Evolutionary conservation across 2,888 invertebrate genomes (phyloP).

Genomic region (Rhimphoctona megacephalus): DNA sequence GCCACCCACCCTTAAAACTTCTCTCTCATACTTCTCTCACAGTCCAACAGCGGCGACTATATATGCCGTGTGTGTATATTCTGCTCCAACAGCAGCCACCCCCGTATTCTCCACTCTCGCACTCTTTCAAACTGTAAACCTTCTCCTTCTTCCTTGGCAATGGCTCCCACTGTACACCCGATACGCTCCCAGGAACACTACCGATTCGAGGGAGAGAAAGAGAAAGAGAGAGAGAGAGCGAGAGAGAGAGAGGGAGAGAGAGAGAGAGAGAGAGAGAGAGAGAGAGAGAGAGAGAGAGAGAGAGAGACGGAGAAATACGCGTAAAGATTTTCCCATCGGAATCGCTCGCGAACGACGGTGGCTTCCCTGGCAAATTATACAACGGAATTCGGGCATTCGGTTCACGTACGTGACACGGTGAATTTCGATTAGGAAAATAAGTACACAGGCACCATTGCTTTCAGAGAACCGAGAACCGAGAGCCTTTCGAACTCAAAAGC

Average conservation of each 20-base stretch:
- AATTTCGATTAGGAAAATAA: conserved; percentile 71
- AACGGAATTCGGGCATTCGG: conserved; percentile 69
- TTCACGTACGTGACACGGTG: conserved; percentile 70
- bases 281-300: too few species aligned
- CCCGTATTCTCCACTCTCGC: conserved; percentile 27
- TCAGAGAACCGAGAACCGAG: conserved; percentile 37
- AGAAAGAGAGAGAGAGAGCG: too few species aligned
- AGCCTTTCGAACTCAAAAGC: conserved; percentile 14
- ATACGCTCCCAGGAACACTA: conserved; percentile 31
- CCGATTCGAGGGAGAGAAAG: conserved; percentile 17
- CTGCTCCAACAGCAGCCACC: conserved; percentile 18
- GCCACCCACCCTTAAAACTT: conserved; percentile 28
- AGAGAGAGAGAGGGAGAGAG: too few species aligned
- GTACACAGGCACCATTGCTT: conserved; percentile 51
- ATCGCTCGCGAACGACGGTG: conserved; percentile 44
- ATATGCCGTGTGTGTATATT: conserved; percentile 19
- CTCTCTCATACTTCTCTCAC: conserved; percentile 50
- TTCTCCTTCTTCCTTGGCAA: conserved; percentile 11
- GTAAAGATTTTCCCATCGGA: conserved; percentile 68
- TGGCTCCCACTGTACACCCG: conserved; percentile 16
- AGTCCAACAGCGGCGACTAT: conserved; percentile 44
- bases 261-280: too few species aligned
- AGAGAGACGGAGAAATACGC: conserved; percentile 43
- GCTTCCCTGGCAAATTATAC: conserved; percentile 63
- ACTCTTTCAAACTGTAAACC: conserved; percentile 21